phyloP scores from a whole-genome alignment of 2,113 vertebrate species.

The Delphinapterus leucas region DNA sequence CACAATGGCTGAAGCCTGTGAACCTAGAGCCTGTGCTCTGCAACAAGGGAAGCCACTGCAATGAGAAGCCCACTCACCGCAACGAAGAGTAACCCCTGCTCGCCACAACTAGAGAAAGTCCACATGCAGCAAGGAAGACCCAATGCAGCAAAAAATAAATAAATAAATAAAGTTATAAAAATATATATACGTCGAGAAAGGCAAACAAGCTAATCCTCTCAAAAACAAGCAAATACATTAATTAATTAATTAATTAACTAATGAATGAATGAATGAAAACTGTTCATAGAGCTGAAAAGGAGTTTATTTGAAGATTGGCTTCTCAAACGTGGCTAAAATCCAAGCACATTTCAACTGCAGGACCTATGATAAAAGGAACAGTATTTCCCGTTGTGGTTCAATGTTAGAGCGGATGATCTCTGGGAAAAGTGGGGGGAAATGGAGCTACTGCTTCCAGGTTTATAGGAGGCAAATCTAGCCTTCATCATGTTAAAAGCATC shows the following conservation, averaged over 20 bases:
- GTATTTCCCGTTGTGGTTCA: background rate
- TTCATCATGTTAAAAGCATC: background rate
- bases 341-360: background rate
- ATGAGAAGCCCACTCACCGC: no score
- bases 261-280: background rate
- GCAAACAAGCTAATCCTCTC: background rate
- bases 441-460: background rate
- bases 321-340: background rate
- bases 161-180: no score
- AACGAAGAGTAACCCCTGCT: no score
- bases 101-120: no score
- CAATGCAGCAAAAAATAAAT: no score
- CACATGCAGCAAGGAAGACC: no score
- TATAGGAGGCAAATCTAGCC: background rate
- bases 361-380: background rate
- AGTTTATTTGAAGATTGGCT: slow-evolving; percentile 1
- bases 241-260: background rate
- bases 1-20: no score
- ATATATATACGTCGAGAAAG: background rate
- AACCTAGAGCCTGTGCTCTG: no score
- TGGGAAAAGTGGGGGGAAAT: background rate
- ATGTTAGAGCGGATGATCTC: background rate
- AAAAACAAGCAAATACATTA: background rate
- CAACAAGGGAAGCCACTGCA: no score
- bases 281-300: background rate